Base-by-base conservation (phyloP, 2,888 invertebrate species). In the Euphydryas editha region DNA sequence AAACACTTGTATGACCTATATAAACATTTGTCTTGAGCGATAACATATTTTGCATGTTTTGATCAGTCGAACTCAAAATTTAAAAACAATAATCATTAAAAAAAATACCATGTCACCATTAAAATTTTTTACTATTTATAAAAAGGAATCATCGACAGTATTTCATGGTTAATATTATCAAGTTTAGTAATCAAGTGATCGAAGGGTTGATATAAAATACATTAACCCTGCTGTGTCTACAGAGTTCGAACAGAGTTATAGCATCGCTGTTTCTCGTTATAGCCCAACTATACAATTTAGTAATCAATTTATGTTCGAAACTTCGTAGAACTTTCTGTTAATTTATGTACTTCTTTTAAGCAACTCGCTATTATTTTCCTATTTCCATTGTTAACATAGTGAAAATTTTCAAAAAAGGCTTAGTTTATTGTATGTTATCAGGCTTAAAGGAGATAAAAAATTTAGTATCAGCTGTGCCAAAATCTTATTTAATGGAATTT, bases 161-260 rank as follows among this genome's bases (percentile, higher is more conserved):
- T 21, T 24, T 17, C 3, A 51, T 21, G 49, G 30, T 54, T 36
- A 36, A 17, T 54, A 54, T 36, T 54, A n/a, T 17, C 36, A 7
- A 54, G 30, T 30, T 36, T 36, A 17, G 17, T 54, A 36, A 36
- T 54, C 30, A 54, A 54, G 54, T 54, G 54, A 17, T 54, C 36
- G 13, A 54, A 54, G 54, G 17, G 1, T 36, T 36, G 17, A 54
- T 36, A 54, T 36, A 17, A 8, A 30, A 30, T 30, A 30, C 8
- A 30, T 30, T 30, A 30, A 30, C 30, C 30, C 0, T 30, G 15
- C 24, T 51, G n/a, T n/a, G 36, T 54, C 54, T 17, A 36, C 17
- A 36, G 24, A 54, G 36, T 54, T 54, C 17, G 17, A 54, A 54
- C 17, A 30, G 36, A 36, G n/a, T 54, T 54, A 54, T 21, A 17